Evolutionary conservation across 92 coral and sea anemone species (phyloP), one percentile per base, ranked within the genome.

Genomic region (Montipora capitata): DNA sequence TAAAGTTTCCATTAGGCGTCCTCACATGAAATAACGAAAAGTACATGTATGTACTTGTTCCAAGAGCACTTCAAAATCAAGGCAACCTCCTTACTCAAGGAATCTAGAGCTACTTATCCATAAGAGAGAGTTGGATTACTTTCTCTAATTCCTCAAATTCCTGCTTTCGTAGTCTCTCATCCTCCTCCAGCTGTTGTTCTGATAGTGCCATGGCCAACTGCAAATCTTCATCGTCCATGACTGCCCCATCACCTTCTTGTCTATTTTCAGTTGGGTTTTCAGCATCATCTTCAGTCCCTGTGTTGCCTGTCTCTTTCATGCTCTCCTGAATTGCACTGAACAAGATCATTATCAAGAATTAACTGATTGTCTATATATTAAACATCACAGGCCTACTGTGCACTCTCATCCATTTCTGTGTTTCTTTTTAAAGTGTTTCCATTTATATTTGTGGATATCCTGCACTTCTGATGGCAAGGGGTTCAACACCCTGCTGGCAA

Each of bases 161-260:
- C 49, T 82, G 94, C 77, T 88, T 87, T 77, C 94, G 80, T 74
- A 93, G 94, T 58, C 66, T 85, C 72, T 91, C 95, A 69, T 96
- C 96, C 51, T 94, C 91, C 51, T 90, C 90, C 51, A 89, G 74
- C 69, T 98, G 95, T 51, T 96, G 97, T 68, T 95, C 92, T 4
- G 99, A 98, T 76, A 98, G 90, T 20, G 96, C 99, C 91, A 98
- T 90, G 5, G 98, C 99, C n/a, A 95, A 89, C 73, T 91, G 94
- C 56, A 98, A 77, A 58, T 98, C 94, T 72, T 98, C 99, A 40
- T 98, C 98, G 65, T 70, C 80, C 40, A 80, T 87, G 65, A 82
- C 66, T 16, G 82, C 89, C 38, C 77, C 80, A 73, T 68, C 74
- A 11, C 77, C 91, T 52, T 52, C 78, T 73, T 79, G 61, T 18